Conservation (phyloP, 2,797 vertebrate species). For the Cheirogaleus major region DNA sequence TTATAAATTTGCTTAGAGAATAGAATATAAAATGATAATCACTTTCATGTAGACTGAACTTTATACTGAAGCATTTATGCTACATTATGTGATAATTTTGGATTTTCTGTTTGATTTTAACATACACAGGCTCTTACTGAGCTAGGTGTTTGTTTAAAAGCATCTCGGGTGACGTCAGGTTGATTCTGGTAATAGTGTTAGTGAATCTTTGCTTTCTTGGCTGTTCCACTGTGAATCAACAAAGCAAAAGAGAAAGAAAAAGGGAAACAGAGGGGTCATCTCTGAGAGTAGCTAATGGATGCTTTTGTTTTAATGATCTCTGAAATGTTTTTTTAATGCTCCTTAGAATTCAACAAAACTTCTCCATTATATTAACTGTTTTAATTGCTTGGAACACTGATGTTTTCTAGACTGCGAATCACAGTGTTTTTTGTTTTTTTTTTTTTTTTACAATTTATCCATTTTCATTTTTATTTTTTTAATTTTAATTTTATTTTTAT, state of each 20-base stretch:
- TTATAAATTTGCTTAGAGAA: slow-evolving; percentile 59
- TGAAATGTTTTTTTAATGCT: slow-evolving; percentile 64
- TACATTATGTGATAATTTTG: not conserved
- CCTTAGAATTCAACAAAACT: slow-evolving; percentile 51
- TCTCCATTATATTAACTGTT: slow-evolving; percentile 48
- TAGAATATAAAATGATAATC: slow-evolving; percentile 58
- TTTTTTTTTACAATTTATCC: too few relatives aligned
- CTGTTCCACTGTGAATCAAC: not conserved
- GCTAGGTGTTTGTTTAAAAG: not conserved
- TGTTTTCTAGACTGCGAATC: not conserved
- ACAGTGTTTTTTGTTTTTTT: not conserved
- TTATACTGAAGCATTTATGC: not conserved
- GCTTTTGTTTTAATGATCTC: slow-evolving; percentile 57
- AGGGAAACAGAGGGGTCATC: not conserved
- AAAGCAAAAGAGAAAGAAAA: not conserved
- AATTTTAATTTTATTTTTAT: too few relatives aligned
- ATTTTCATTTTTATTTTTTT: too few relatives aligned
- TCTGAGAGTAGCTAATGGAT: slow-evolving; percentile 41
- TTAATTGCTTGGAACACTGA: not conserved
- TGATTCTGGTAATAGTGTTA: not conserved
- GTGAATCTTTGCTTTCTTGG: not conserved
- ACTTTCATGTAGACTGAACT: slow-evolving; percentile 32
- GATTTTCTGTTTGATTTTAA: slow-evolving; percentile 39
- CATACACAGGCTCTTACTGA: not conserved
- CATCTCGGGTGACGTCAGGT: not conserved